A percentile compares a stretch with the other conserved stretches of the same genome.
Conservation (phyloP, 2,888 invertebrate genomes). For the Caenorhabditis virilis region DNA sequence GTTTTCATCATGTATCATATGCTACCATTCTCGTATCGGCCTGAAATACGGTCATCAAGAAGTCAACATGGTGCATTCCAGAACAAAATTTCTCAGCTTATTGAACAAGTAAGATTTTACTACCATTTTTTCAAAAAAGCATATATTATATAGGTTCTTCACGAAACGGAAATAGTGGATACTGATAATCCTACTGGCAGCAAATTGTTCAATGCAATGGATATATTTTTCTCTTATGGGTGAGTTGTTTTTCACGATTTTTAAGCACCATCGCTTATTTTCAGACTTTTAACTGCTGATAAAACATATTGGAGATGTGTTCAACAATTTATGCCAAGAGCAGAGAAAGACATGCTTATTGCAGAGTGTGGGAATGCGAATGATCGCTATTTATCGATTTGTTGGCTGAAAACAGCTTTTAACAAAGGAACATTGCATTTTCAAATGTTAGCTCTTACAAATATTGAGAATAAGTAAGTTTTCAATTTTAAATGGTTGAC, state of each 20-base stretch:
- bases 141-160: constrained; percentile 15
- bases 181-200: constrained; percentile 31
- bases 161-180: constrained; percentile 45
- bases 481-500: not conserved
- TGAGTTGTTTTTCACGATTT: constrained; percentile 8
- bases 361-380: constrained; percentile 47
- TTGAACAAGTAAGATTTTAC: constrained; percentile 26
- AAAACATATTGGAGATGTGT: constrained; percentile 59
- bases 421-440: constrained; percentile 59
- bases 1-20: constrained; percentile 29
- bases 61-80: constrained; percentile 42
- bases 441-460: constrained; percentile 52
- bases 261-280: constrained; percentile 10
- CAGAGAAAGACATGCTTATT: constrained; percentile 48
- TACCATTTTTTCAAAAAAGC: not conserved
- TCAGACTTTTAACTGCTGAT: constrained; percentile 48
- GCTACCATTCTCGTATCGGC: constrained; percentile 29
- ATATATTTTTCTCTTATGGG: constrained; percentile 58
- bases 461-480: constrained; percentile 27
- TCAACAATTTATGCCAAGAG: constrained; percentile 53
- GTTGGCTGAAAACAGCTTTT: constrained; percentile 62
- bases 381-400: constrained; percentile 53
- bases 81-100: constrained; percentile 12
- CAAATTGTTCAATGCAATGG: constrained; percentile 48
- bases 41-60: constrained; percentile 24